Evolutionary conservation across 1,140 invertebrate species (phyloP), one percentile per base, ranked within the genome.

Genomic region (Musca vetustissima): DNA sequence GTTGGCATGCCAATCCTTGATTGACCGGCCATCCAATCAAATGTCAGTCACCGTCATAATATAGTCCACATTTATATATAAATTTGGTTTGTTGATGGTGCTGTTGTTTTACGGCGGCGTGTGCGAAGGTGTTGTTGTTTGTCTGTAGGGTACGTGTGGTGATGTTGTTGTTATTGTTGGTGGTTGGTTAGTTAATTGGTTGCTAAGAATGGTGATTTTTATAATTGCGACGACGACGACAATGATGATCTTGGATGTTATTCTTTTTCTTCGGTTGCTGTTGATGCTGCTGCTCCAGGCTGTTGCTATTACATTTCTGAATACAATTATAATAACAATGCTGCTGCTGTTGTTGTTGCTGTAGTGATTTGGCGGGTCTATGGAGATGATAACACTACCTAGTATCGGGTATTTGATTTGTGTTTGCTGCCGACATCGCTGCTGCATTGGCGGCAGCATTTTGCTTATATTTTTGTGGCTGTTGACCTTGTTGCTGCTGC

Each of bases 371-470:
- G 64, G 57, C 57, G 57, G 57, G 57, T 61, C 57, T 61, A 43
- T 64, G 66, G 61, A 57, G 66, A 66, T 61, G 66, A 70, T 76
- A 75, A 76, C 80, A 82, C 80, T 82, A 82, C 80, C 80, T 82
- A 82, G 80, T 77, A 76, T 81, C 79, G 69, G 79, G 79, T 72
- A 81, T 78, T 78, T 81, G 79, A 81, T 81, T 81, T 77, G 57
- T 61, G 36, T 61, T 61, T 61, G 79, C 50, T 64, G 70, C 28
- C 22, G 59, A 59, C 55, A 61, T 57, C 66, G 61, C 36, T 69
- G 75, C 70, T 68, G 57, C 57, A 61, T n/a, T 19, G 19, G 57
- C 28, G 57, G 57, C 57, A 36, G 57, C 28, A 36, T 19, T 61
- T 21, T 21, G 75, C 76, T 78, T 78, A 61, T 76, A 76, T 78